Base-by-base conservation (phyloP, 2,113 vertebrate genomes). In the Dromas ardeola region DNA sequence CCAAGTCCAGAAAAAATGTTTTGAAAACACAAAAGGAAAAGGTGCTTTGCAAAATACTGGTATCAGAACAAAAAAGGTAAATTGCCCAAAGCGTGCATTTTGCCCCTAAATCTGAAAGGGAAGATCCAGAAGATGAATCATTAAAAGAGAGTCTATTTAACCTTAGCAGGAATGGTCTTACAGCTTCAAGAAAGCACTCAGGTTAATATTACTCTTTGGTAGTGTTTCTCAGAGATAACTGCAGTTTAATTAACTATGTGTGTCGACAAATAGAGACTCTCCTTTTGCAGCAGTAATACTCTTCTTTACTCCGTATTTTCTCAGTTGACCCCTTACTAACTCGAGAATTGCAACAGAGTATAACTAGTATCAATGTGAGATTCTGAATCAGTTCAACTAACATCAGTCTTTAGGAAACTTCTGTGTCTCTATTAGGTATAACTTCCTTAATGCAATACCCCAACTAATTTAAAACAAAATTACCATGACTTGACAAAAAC, bases 21-120 rank as follows among this genome's bases (percentile, higher is more conserved):
- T 66, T 77, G 29, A 63, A 82, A 94, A 76, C 42, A 69, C 6
- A 45, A 66, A 90, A 92, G 86, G 90, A 97, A 96, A 96, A 96
- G 65, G 30, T 96, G 92, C 73, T 94, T 97, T 92, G 42, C 73
- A 93, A 91, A 92, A 82, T 36, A 61, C 6, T 80, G 16, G 4
- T 45, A 72, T 55, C 36, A 25, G 62, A 80, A 5, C 15, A 65
- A 69, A 66, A 25, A 14, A 38, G 9, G 6, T 40, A 20, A 13
- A 36, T 50, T 86, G 65, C 55, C 63, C 36, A 30, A 61, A 49
- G 21, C 2, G 1, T 17, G 8, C 19, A 26, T 66, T 73, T 86
- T 47, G 15, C 9, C 43, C 27, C 52, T 34, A 34, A 52, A 63
- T 45, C 40, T 36, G 34, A 72, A 89, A 73, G 23, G 13, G 86